Evolutionary conservation across 2,113 vertebrate species (phyloP).

Genomic region (Mus pahari): DNA sequence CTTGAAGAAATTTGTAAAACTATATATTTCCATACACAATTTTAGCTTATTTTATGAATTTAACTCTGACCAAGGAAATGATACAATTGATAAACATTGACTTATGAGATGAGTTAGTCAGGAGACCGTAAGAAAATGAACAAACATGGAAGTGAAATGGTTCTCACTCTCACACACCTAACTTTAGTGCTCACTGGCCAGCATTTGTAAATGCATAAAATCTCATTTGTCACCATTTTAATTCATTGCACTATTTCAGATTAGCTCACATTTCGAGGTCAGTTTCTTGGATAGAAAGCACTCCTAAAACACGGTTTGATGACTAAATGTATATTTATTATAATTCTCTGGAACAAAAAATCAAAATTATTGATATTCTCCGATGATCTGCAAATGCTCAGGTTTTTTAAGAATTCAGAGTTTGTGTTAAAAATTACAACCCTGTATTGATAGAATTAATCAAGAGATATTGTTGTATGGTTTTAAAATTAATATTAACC

Average conservation of each 20-base stretch:
- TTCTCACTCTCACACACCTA: background rate
- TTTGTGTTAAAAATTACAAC: background rate
- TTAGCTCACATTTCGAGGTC: background rate
- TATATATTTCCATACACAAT: background rate
- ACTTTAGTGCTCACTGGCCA: background rate
- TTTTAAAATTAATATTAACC: background rate
- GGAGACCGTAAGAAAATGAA: background rate
- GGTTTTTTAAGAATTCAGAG: background rate
- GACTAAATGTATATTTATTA: background rate
- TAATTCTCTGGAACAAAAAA: background rate
- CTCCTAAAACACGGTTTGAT: background rate
- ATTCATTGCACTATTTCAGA: background rate
- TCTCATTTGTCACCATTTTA: background rate
- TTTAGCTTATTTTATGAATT: constrained; percentile 13
- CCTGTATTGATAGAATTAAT: background rate
- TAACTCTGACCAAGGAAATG: background rate
- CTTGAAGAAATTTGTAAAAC: constrained; percentile 54
- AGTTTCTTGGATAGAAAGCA: background rate
- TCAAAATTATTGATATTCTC: background rate
- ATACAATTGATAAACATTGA: background rate
- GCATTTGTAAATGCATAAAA: background rate
- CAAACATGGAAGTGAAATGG: background rate
- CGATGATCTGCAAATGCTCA: background rate
- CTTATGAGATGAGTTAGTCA: background rate
- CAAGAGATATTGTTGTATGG: background rate